These are phyloP conservation scores for Heliothis peltigera DNA, from an alignment of 2,888 invertebrate genomes.

Conservation along the genomic window DNA sequence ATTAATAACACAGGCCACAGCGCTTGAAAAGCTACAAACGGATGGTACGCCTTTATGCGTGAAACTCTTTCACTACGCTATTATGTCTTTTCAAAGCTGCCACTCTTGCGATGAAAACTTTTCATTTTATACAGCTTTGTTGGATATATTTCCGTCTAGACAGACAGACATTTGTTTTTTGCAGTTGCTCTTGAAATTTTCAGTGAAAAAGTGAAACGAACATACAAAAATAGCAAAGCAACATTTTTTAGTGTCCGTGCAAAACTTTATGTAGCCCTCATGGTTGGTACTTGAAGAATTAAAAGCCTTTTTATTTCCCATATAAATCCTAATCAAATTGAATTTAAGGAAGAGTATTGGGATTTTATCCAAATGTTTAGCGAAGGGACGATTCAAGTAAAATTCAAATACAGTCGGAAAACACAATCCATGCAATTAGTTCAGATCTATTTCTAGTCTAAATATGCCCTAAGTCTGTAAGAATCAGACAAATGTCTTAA, in stretches of 20 bases:
- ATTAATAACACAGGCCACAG: slow-evolving; percentile 26
- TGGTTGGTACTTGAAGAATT: not conserved
- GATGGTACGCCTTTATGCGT: slow-evolving; percentile 53
- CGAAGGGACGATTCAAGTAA: not conserved
- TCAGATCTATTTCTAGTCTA: not conserved
- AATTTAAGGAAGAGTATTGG: not conserved
- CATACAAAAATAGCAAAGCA: not conserved
- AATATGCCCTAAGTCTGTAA: not conserved
- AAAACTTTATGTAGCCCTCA: not conserved
- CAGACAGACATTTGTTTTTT: slow-evolving; percentile 11
- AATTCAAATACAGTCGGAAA: not conserved
- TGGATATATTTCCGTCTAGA: slow-evolving; percentile 44
- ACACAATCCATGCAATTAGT: not conserved
- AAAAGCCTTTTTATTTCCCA: not conserved
- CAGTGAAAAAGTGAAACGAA: not conserved
- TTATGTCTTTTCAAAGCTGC: slow-evolving; percentile 31
- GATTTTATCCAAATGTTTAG: not conserved
- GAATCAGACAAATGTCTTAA: not conserved
- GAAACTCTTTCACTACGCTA: slow-evolving; percentile 58
- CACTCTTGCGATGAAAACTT: slow-evolving; percentile 23
- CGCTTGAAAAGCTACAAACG: slow-evolving; percentile 24
- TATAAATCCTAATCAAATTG: not conserved
- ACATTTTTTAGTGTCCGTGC: not conserved
- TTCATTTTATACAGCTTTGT: slow-evolving; percentile 28
- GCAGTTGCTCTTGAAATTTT: not conserved